Conservation (phyloP, 2,888 invertebrate species). For the Criorhina ranunculi region DNA sequence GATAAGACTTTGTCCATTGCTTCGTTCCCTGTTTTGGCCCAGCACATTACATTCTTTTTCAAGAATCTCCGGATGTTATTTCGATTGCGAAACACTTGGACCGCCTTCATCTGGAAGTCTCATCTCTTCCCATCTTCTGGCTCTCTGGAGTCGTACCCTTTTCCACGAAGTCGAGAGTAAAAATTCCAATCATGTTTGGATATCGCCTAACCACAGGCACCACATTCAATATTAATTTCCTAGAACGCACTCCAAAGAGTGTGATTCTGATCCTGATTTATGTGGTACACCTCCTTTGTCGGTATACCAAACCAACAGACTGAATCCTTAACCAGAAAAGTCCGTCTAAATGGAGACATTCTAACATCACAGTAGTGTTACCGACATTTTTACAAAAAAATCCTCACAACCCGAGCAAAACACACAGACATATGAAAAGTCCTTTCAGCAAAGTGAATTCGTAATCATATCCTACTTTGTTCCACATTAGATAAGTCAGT, state of each 20-base stretch:
- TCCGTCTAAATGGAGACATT: conserved; percentile 67
- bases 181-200: conserved; percentile 46
- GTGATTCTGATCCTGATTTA: conserved; percentile 56
- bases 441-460: conserved; percentile 18
- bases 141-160: too few species aligned
- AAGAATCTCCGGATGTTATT: too few species aligned
- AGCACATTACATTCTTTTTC: too few species aligned
- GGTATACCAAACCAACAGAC: conserved; percentile 21
- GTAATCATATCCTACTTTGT: conserved; percentile 70
- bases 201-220: conserved; percentile 68
- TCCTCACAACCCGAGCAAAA: conserved; percentile 7
- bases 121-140: too few species aligned
- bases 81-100: too few species aligned
- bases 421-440: neutral
- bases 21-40: too few species aligned
- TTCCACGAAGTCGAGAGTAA: conserved; percentile 4
- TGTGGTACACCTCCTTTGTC: conserved; percentile 59
- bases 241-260: conserved; percentile 50
- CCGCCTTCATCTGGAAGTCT: too few species aligned
- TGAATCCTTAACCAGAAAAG: conserved; percentile 3
- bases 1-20: too few species aligned
- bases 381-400: conserved; percentile 44
- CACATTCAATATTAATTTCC: conserved; percentile 64
- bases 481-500: conserved; percentile 71
- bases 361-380: conserved; percentile 46